Evolutionary conservation across 2,888 invertebrate genomes (phyloP).

Genomic region (Malthinus seriepunctatus): DNA sequence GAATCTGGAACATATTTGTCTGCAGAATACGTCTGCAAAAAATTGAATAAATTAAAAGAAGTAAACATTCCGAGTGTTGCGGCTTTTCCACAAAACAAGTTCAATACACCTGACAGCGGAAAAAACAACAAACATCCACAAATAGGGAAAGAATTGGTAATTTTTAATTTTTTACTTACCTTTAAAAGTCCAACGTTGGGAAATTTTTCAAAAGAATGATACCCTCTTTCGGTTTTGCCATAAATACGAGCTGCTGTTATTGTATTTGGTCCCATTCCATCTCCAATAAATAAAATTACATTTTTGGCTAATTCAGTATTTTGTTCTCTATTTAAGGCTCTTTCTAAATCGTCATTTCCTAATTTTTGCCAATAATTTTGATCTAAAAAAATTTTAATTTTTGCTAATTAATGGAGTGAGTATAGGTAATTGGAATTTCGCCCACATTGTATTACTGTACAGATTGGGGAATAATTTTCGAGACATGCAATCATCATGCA

Average conservation of each 20-base stretch:
- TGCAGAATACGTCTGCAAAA: slow-evolving; percentile 78
- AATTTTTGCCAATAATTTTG: slow-evolving; percentile 45
- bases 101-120: no score
- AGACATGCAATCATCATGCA: no score
- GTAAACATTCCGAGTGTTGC: not conserved
- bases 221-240: slow-evolving; percentile 73
- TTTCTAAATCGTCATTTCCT: slow-evolving; percentile 43
- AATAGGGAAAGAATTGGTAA: no score
- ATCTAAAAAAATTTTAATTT: slow-evolving; percentile 34
- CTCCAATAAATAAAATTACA: slow-evolving; percentile 84
- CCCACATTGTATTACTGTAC: no score
- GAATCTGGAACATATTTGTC: slow-evolving; percentile 90
- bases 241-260: slow-evolving; percentile 82
- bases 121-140: no score
- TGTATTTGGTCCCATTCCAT: slow-evolving; percentile 89
- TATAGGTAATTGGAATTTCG: no score
- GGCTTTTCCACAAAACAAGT: no score
- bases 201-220: slow-evolving; percentile 79
- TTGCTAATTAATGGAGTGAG: not conserved
- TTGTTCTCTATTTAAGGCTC: slow-evolving; percentile 38
- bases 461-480: no score
- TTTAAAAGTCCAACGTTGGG: slow-evolving; percentile 83
- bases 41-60: not conserved
- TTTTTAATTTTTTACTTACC: no score
- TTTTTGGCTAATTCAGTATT: slow-evolving; percentile 67